phyloP scores from a whole-genome alignment of 2,797 vertebrate species.

The Chrysocyon brachyurus region DNA sequence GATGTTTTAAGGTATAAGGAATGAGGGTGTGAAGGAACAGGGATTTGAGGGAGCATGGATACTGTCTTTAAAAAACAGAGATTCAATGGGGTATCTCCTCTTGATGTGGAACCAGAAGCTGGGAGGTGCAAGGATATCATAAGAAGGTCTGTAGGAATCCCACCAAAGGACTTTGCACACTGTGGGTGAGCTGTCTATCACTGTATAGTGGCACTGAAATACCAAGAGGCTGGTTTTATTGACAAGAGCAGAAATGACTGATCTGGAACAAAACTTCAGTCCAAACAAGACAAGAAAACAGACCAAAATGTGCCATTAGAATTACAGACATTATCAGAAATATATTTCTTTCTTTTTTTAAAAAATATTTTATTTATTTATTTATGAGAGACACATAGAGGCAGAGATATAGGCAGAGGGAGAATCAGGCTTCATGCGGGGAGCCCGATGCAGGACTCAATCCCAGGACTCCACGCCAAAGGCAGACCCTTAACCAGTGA shows the following conservation, averaged over 20 bases:
- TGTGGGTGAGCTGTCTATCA: rapidly evolving
- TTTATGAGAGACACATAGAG: too few relatives aligned
- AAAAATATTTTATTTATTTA: too few relatives aligned
- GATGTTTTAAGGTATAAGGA: background rate
- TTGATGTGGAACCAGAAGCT: background rate
- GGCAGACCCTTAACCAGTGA: too few relatives aligned
- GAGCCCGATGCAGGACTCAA: too few relatives aligned
- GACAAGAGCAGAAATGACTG: background rate
- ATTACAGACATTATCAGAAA: background rate
- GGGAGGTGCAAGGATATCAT: too few relatives aligned
- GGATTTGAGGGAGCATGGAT: background rate
- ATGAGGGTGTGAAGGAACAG: background rate
- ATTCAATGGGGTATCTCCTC: background rate
- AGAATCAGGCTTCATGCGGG: too few relatives aligned
- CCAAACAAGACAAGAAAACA: background rate
- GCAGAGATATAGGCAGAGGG: too few relatives aligned
- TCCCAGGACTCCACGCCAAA: too few relatives aligned
- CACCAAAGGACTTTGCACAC: too few relatives aligned
- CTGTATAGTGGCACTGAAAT: background rate
- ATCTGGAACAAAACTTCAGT: background rate
- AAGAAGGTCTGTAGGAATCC: background rate
- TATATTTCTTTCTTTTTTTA: background rate
- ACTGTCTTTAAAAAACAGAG: background rate
- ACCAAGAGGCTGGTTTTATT: background rate
- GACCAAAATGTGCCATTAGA: background rate